These are phyloP conservation scores for Lamprologus speciosus DNA, from an alignment of 2,113 vertebrate species.

Conservation along the genomic window DNA sequence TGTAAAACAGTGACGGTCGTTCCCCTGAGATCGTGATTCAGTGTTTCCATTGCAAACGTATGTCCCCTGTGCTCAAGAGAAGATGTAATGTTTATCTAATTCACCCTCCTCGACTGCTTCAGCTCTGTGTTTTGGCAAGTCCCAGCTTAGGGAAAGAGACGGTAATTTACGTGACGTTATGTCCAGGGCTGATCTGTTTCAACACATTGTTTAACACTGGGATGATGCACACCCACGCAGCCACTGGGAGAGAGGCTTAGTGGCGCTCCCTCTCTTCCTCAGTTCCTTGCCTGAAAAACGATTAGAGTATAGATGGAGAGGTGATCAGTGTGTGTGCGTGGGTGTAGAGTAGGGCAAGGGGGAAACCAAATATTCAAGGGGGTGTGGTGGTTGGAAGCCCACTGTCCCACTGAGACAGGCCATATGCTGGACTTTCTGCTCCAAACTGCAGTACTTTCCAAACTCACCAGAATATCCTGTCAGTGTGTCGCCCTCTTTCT, in stretches of 20 bases:
- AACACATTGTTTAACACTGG: background rate
- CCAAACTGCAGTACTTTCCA: slow-evolving; percentile 11
- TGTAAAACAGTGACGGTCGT: background rate
- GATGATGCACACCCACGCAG: background rate
- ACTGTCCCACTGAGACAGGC: slow-evolving; percentile 33
- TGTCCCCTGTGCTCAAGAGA: background rate
- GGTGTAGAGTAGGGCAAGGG: background rate
- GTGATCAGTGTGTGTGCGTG: background rate
- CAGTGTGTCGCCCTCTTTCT: slow-evolving; percentile 2
- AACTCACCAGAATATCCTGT: slow-evolving; percentile 12
- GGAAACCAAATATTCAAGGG: slow-evolving; percentile 34
- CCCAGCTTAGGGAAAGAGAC: background rate
- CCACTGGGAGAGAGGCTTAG: background rate
- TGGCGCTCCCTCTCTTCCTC: background rate
- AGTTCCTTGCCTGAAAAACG: background rate
- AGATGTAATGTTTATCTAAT: slow-evolving; percentile 34
- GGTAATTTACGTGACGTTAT: slow-evolving; percentile 24
- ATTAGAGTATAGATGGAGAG: background rate
- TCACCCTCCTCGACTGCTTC: background rate
- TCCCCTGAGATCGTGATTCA: background rate
- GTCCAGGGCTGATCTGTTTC: slow-evolving; percentile 3
- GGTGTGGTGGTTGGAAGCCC: slow-evolving; percentile 8
- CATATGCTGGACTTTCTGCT: slow-evolving; percentile 31
- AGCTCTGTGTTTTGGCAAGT: slow-evolving; percentile 27
- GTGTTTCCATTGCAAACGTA: slow-evolving; percentile 17